These are phyloP conservation scores for Poecilia wingei DNA, from an alignment of 2,797 vertebrate genomes.

Conservation along the genomic window DNA sequence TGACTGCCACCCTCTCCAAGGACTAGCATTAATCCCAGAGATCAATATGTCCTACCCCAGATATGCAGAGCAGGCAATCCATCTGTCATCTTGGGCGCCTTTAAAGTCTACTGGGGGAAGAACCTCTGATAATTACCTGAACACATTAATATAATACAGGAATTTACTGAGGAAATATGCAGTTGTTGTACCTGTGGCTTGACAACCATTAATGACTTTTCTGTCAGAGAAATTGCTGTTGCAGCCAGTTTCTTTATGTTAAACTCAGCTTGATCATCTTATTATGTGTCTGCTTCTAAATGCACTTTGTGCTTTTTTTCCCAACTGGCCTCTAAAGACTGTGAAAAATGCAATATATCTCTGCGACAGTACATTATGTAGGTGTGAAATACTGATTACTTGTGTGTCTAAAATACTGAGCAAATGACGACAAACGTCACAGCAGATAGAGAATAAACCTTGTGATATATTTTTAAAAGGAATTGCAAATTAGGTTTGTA, in stretches of 20 bases:
- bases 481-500: not conserved
- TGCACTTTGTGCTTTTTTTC: not conserved
- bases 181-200: conserved; percentile 37
- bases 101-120: conserved; percentile 68
- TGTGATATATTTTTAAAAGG: not conserved
- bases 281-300: not conserved
- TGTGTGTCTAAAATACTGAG: not conserved
- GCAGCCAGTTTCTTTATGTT: conserved; percentile 49
- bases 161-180: conserved; percentile 67
- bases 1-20: conserved; percentile 73
- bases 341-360: not conserved
- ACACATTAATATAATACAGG: conserved; percentile 63
- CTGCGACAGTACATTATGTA: not conserved
- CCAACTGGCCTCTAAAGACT: not conserved
- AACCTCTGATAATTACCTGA: conserved; percentile 76
- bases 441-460: not conserved
- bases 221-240: conserved; percentile 55
- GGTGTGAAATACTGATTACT: not conserved
- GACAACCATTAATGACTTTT: conserved; percentile 52
- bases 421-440: not conserved
- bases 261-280: conserved; percentile 15
- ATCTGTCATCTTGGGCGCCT: conserved; percentile 73
- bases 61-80: conserved; percentile 81
- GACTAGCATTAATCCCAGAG: conserved; percentile 77
- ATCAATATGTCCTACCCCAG: conserved; percentile 77